Conservation (phyloP, 1,140 invertebrate species). For the Drosophila obscura region DNA sequence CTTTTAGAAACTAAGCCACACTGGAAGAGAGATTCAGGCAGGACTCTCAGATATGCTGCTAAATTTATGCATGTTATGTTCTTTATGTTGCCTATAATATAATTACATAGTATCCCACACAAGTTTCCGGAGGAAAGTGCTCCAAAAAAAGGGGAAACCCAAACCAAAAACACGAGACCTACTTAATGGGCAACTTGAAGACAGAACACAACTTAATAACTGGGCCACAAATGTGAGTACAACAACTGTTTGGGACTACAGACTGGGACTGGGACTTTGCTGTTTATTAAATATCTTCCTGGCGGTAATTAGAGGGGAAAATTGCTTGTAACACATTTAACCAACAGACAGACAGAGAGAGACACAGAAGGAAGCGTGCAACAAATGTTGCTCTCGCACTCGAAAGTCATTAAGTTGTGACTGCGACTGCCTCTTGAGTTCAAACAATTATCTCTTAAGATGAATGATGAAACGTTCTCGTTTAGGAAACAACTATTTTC, state of each 20-base stretch:
- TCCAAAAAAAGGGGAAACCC: constrained; percentile 7
- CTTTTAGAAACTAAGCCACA: too few species aligned
- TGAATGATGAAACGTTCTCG: constrained; percentile 64
- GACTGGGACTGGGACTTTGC: constrained; percentile 14
- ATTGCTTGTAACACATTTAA: constrained; percentile 64
- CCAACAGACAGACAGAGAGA: constrained; percentile 28
- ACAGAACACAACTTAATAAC: constrained; percentile 62
- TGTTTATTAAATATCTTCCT: constrained; percentile 71
- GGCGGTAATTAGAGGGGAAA: constrained; percentile 29
- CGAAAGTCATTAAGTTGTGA: constrained; percentile 46
- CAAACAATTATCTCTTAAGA: constrained; percentile 33
- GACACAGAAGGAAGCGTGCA: constrained; percentile 6
- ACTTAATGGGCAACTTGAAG: constrained; percentile 41
- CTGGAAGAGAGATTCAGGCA: too few species aligned
- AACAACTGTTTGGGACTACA: constrained; percentile 9
- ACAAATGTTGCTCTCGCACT: constrained; percentile 54
- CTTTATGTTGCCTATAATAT: neutral
- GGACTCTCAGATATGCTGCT: too few species aligned
- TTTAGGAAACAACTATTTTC: constrained; percentile 55
- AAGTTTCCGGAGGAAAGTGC: constrained; percentile 22
- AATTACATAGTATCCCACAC: constrained; percentile 7
- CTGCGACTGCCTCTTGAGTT: constrained; percentile 26
- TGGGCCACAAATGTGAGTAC: constrained; percentile 61
- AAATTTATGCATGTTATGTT: neutral
- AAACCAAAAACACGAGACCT: constrained; percentile 1